phyloP scores from a whole-genome alignment of 2,797 vertebrate genomes.

The Hoplostethus mediterraneus region DNA sequence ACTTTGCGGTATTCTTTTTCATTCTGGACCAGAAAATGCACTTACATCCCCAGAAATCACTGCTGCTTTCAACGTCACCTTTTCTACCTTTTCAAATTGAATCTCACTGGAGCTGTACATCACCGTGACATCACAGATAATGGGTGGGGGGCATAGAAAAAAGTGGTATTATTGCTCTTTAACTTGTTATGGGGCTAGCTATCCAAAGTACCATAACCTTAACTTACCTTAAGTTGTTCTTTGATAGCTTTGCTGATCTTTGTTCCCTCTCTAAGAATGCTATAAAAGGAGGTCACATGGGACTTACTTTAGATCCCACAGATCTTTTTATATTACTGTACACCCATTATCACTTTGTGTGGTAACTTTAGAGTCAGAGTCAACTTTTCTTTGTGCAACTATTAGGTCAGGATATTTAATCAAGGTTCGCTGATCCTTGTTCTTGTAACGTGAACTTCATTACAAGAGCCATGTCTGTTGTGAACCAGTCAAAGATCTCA shows the following conservation, averaged over 20 bases:
- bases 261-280: too few relatives aligned
- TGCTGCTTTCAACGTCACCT: neutral
- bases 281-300: too few relatives aligned
- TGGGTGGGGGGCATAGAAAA: too few relatives aligned
- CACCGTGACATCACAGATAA: neutral
- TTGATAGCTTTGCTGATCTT: too few relatives aligned
- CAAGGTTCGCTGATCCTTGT: neutral
- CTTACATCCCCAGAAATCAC: neutral
- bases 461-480: neutral
- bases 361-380: neutral
- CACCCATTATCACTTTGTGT: too few relatives aligned
- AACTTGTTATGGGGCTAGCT: neutral
- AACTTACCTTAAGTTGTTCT: too few relatives aligned
- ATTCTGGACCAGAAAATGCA: neutral
- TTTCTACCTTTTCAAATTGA: neutral
- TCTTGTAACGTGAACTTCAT: neutral
- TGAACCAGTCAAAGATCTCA: conserved; percentile 14
- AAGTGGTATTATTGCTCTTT: neutral
- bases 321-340: too few relatives aligned
- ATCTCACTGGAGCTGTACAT: neutral
- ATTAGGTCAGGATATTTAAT: neutral
- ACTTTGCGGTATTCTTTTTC: neutral
- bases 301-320: too few relatives aligned
- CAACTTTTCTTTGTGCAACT: neutral
- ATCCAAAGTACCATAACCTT: neutral